Evolutionary conservation across 2,113 vertebrate genomes (phyloP).

Genomic region (Ciconia maguari): DNA sequence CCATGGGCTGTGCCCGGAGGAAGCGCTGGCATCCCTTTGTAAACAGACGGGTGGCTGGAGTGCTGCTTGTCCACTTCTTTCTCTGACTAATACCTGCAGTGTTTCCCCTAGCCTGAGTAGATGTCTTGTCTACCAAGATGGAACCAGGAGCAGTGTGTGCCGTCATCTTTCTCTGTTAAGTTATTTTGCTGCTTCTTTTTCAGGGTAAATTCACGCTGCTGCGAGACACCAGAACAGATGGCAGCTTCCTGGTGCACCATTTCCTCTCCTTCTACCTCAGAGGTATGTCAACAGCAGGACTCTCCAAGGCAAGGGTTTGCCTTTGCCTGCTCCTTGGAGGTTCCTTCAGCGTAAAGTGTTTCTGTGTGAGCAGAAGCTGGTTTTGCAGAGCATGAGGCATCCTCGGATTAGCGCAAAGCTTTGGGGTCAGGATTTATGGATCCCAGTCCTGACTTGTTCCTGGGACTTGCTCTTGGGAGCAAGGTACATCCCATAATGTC

Average conservation of each 20-base stretch:
- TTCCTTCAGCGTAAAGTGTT: background rate
- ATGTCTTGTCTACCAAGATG: background rate
- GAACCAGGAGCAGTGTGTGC: background rate
- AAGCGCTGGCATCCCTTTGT: background rate
- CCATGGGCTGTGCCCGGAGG: fast-evolving
- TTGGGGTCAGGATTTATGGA: background rate
- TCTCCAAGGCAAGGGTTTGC: background rate
- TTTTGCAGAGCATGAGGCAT: background rate
- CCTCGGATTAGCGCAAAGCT: fast-evolving
- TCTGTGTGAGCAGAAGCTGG: background rate
- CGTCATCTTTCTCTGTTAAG: background rate
- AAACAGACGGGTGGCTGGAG: background rate
- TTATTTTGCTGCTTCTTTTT: background rate
- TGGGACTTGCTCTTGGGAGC: background rate
- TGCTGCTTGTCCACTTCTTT: background rate
- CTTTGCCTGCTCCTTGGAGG: background rate
- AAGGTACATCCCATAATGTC: background rate
- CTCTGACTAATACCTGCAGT: background rate
- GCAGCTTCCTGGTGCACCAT: conserved; percentile 92
- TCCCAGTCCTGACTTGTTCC: background rate
- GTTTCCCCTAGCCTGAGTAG: background rate
- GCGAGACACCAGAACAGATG: conserved; percentile 83
- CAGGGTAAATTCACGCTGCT: conserved; percentile 85
- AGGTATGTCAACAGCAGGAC: conserved; percentile 71
- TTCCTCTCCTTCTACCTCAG: conserved; percentile 92